These are phyloP conservation scores for Phragmatobia fuliginosa DNA, from an alignment of 2,888 invertebrate species.

Conservation along the genomic window DNA sequence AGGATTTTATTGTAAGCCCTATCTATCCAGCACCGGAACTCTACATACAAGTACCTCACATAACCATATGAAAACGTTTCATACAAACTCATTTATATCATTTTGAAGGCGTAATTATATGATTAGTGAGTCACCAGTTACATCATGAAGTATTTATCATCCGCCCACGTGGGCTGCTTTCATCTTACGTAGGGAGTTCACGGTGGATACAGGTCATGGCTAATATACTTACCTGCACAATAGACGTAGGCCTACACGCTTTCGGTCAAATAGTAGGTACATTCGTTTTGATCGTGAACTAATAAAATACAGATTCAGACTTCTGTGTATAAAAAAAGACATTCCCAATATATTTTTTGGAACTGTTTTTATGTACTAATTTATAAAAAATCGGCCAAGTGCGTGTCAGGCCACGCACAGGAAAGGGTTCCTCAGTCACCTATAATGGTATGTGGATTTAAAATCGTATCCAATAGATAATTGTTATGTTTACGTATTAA, in stretches of 20 bases:
- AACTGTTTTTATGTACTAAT: not conserved
- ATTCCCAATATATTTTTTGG: not conserved
- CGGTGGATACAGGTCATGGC: constrained; percentile 33
- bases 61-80: constrained; percentile 29
- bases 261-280: not conserved
- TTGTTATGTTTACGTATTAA: no score
- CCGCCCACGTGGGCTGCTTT: constrained; percentile 46
- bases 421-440: no score
- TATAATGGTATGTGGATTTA: no score
- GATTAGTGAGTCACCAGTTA: constrained; percentile 52
- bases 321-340: not conserved
- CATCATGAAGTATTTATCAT: constrained; percentile 49
- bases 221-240: constrained; percentile 13
- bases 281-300: not conserved
- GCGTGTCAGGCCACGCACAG: no score
- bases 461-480: no score
- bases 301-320: not conserved
- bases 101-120: constrained; percentile 47
- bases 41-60: not conserved
- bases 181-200: constrained; percentile 41
- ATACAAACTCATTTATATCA: constrained; percentile 35
- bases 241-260: constrained; percentile 1
- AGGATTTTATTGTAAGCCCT: no score
- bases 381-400: not conserved
- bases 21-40: no score